These are phyloP conservation scores for Gymnocypris eckloni DNA, from an alignment of 2,797 vertebrate species.

Conservation along the genomic window DNA sequence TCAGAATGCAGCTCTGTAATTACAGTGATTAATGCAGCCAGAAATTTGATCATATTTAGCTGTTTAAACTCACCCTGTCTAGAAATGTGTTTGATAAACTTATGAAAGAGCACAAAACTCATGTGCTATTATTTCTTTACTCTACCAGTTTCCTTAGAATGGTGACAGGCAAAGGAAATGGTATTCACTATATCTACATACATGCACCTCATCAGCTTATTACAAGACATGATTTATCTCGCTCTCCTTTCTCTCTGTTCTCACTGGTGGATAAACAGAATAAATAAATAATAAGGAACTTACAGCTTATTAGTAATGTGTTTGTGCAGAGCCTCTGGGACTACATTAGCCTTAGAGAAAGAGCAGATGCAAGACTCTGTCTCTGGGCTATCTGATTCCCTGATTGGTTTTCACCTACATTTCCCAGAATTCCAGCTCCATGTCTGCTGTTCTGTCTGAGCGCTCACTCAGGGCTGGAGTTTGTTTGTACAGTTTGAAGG, in stretches of 20 bases:
- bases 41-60: slow-evolving; percentile 3
- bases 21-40: background rate
- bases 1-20: background rate
- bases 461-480: slow-evolving; percentile 16
- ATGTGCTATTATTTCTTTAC: slow-evolving; percentile 30
- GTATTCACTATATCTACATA: slow-evolving; percentile 2
- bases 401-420: slow-evolving; percentile 42
- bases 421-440: slow-evolving; percentile 46
- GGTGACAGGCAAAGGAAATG: slow-evolving; percentile 23
- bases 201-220: slow-evolving; percentile 11
- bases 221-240: background rate
- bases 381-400: slow-evolving; percentile 29
- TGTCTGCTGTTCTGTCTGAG: slow-evolving; percentile 30
- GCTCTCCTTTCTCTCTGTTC: slow-evolving; percentile 18
- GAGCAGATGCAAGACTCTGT: slow-evolving; percentile 17
- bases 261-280: background rate
- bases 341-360: slow-evolving; percentile 38
- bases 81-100: slow-evolving; percentile 1
- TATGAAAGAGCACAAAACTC: background rate
- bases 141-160: background rate
- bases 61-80: background rate
- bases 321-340: slow-evolving; percentile 17
- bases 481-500: slow-evolving; percentile 43
- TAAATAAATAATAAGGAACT: slow-evolving; percentile 49
- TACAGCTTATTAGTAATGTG: slow-evolving; percentile 41